These are phyloP conservation scores for Ericerus pela DNA, from an alignment of 1,140 invertebrate species.

Conservation along the genomic window DNA sequence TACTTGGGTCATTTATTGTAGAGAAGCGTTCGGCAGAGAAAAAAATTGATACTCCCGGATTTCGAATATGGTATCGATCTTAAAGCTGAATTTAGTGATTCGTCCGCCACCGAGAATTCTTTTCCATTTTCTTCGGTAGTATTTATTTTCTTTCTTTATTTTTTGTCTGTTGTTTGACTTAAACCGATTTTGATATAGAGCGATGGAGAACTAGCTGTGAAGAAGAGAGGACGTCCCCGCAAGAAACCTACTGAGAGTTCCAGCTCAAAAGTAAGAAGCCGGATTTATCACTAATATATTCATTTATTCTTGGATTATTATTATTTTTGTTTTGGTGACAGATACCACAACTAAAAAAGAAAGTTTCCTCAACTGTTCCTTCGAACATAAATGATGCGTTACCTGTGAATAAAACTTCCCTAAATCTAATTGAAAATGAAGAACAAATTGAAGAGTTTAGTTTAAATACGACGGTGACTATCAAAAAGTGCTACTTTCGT, in stretches of 20 bases:
- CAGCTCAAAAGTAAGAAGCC: not conserved
- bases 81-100: not conserved
- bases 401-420: too few species aligned
- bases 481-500: too few species aligned
- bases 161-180: too few species aligned
- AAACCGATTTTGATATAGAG: not conserved
- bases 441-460: too few species aligned
- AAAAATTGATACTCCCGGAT: slow-evolving; percentile 1
- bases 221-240: not conserved
- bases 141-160: not conserved
- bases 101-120: not conserved
- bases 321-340: too few species aligned
- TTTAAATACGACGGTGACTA: too few species aligned
- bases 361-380: too few species aligned
- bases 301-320: too few species aligned
- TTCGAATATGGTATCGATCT: not conserved
- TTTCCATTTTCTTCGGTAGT: not conserved
- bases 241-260: not conserved
- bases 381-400: too few species aligned
- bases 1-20: not conserved
- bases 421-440: too few species aligned
- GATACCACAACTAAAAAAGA: too few species aligned
- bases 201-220: not conserved
- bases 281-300: too few species aligned
- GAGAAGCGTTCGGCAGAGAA: not conserved